These are phyloP conservation scores for Theodoxus fluviatilis DNA, from an alignment of 2,888 invertebrate species.

Conservation along the genomic window DNA sequence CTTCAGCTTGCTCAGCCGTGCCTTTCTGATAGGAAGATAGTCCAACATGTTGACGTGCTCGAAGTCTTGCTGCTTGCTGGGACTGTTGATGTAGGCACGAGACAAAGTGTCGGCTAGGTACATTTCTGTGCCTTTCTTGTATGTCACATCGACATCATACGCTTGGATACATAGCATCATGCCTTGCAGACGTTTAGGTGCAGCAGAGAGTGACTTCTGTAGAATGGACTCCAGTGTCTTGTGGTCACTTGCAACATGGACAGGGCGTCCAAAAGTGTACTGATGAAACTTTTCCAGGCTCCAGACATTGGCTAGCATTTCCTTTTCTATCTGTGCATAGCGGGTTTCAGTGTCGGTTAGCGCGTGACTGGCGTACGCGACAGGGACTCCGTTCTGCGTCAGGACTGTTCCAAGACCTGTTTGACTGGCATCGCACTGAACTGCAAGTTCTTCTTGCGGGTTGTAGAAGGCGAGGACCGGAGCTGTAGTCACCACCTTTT, in stretches of 20 bases:
- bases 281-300: slow-evolving; percentile 33
- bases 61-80: slow-evolving; percentile 8
- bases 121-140: slow-evolving; percentile 33
- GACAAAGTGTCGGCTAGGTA: slow-evolving; percentile 33
- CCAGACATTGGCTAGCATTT: slow-evolving; percentile 33
- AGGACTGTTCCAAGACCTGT: slow-evolving; percentile 35
- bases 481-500: slow-evolving; percentile 25
- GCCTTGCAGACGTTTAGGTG: slow-evolving; percentile 35
- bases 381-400: slow-evolving; percentile 32
- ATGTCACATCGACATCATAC: slow-evolving; percentile 29
- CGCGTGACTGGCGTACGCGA: slow-evolving; percentile 36
- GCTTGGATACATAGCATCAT: slow-evolving; percentile 38
- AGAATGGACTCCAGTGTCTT: slow-evolving; percentile 35
- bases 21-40: slow-evolving; percentile 26
- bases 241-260: slow-evolving; percentile 34
- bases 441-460: slow-evolving; percentile 6
- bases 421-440: slow-evolving; percentile 31
- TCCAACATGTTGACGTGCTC: slow-evolving; percentile 25
- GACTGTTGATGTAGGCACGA: slow-evolving; percentile 23
- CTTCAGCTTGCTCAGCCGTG: slow-evolving; percentile 25
- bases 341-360: slow-evolving; percentile 31
- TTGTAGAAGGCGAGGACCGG: slow-evolving; percentile 29
- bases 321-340: slow-evolving; percentile 43
- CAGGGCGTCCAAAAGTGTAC: slow-evolving; percentile 33
- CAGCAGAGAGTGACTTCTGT: slow-evolving; percentile 30